Evolutionary conservation across 2,797 vertebrate species (phyloP).

Genomic region (Mergus octosetaceus): DNA sequence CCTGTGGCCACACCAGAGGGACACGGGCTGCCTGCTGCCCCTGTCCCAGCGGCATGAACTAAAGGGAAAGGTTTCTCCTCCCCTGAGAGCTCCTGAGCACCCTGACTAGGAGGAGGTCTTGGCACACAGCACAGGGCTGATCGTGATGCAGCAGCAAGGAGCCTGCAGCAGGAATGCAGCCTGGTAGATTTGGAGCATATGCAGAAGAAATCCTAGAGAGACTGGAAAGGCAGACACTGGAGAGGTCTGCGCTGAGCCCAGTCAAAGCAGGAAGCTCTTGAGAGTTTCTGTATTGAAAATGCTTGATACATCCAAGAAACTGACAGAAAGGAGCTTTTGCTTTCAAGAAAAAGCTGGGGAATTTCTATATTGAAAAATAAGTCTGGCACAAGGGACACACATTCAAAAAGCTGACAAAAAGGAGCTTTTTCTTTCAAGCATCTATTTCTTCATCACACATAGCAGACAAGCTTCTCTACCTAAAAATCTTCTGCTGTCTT

Average conservation of each 20-base stretch:
- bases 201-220: not conserved
- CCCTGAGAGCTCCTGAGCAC: not conserved
- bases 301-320: not conserved
- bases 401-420: not conserved
- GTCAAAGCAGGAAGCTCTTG: not conserved
- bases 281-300: not conserved
- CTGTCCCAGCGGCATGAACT: not conserved
- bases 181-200: not conserved
- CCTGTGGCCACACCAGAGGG: not conserved
- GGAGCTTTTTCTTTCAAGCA: not conserved
- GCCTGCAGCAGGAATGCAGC: not conserved
- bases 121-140: not conserved
- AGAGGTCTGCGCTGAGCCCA: not conserved
- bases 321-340: not conserved
- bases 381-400: not conserved
- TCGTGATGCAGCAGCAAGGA: not conserved
- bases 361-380: not conserved
- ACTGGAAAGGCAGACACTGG: not conserved
- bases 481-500: not conserved
- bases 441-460: not conserved
- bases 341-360: not conserved
- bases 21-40: fast-evolving
- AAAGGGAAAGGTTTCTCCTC: not conserved
- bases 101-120: not conserved
- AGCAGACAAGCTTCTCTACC: not conserved